Conservation (phyloP, 2,888 invertebrate genomes). For the Beris chalybata region DNA sequence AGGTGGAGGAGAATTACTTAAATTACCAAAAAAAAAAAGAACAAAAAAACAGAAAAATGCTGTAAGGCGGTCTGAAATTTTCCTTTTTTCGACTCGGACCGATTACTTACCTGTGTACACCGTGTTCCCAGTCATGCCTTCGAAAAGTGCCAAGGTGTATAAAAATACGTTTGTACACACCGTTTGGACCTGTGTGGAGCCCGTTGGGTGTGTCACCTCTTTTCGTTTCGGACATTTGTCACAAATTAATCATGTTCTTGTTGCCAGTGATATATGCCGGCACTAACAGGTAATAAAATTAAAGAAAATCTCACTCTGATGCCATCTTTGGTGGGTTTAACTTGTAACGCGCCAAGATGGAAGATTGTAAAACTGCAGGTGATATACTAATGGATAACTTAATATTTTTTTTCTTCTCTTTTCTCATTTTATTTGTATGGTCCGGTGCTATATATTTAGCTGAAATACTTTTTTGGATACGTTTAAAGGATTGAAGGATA, state of each 20-base stretch:
- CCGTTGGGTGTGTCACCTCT: conserved; percentile 51
- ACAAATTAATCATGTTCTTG: conserved; percentile 55
- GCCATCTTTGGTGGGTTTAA: conserved; percentile 31
- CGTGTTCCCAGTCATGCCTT: conserved; percentile 1
- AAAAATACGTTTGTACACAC: conserved; percentile 23
- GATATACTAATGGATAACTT: conserved; percentile 18
- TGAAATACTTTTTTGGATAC: background rate
- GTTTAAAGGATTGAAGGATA: background rate
- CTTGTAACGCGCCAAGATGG: conserved; percentile 27
- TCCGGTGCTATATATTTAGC: background rate
- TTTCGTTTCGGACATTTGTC: conserved; percentile 55
- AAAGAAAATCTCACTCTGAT: conserved; percentile 37
- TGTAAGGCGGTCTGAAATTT: conserved; percentile 38
- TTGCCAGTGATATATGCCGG: conserved; percentile 38
- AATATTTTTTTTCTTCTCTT: background rate
- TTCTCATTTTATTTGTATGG: background rate
- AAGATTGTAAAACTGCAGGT: conserved; percentile 18
- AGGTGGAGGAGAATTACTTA: background rate
- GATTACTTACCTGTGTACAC: conserved; percentile 24
- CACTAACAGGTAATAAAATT: conserved; percentile 39
- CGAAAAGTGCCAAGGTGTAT: background rate
- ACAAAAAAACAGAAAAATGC: conserved; percentile 23
- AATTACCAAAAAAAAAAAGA: conserved; percentile 8
- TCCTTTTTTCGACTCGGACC: conserved; percentile 25
- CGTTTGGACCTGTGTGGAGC: conserved; percentile 5